Base-by-base conservation (phyloP, 2,888 invertebrate species). In the Alcis repandata region DNA sequence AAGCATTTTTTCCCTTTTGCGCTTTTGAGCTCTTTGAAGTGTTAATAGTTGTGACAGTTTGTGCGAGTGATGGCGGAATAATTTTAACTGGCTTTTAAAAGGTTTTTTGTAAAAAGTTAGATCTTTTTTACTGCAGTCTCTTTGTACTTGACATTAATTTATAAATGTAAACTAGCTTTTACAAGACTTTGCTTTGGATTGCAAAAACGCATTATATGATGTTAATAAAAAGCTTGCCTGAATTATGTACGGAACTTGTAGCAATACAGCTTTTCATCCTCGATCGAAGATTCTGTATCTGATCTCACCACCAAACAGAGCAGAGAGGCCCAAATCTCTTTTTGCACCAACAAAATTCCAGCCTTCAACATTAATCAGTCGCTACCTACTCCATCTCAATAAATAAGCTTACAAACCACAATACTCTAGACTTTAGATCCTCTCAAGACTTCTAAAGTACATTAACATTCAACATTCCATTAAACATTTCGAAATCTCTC, bases 401-500 rank as follows among this genome's bases (percentile, higher is more conserved):
- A 43, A 43, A 19, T 19, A 19, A 8, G 17, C 17, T 1, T 19
- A 46, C 22, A n/a, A 11, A n/a, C 22, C 36, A 19, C 51, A 36
- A 51, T 3, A 19, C 3, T 19, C 51, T 51, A 38, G 36, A 36
- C 48, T 41, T n/a, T 19, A 51, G 13, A 27, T 48, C 17, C 17
- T 17, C 48, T 48, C 15, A 27, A 33, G 2, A 49, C 48, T 19
- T 51, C 36, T 51, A 1, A 36, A 51, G 2, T 8, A n/a, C 48
- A 33, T 33, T n/a, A 36, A 8, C 20, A 36, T 27, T 15, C 46
- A 19, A 38, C 53, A 53, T 61, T 54, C 15, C 46, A 54, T 56
- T 36, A 56, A 32, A 62, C 48, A 56, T 53, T 53, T 36, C 38
- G 13, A 36, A 53, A 62, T 59, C 53, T 54, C 36, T 41, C 41